Conservation (phyloP, 2,797 vertebrate genomes). For the Apodemus agrarius region DNA sequence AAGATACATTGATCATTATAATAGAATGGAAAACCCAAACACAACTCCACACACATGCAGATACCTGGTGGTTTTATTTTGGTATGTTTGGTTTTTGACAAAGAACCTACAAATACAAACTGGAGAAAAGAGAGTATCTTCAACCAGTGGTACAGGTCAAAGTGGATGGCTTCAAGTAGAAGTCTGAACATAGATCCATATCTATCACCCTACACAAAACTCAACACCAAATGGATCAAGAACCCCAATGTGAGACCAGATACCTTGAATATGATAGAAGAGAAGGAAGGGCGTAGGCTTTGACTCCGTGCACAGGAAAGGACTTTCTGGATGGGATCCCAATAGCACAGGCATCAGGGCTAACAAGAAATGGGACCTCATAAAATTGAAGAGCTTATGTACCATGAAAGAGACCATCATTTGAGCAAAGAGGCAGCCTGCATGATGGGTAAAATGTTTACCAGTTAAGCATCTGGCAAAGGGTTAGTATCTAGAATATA, state of each 20-base stretch:
- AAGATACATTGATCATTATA: neutral
- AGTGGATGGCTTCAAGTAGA: neutral
- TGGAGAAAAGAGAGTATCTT: neutral
- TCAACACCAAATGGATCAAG: neutral
- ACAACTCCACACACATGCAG: neutral
- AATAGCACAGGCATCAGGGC: neutral
- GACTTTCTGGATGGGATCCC: neutral
- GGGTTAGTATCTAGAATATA: neutral
- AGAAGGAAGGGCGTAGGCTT: neutral
- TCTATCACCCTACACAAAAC: neutral
- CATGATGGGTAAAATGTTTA: neutral
- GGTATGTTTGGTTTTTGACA: neutral
- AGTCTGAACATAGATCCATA: neutral
- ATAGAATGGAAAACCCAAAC: neutral
- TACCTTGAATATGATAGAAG: neutral
- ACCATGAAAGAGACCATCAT: neutral
- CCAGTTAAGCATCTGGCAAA: neutral
- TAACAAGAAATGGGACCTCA: neutral
- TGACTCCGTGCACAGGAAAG: neutral
- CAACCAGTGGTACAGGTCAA: neutral
- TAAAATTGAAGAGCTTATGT: neutral
- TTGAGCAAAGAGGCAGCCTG: neutral
- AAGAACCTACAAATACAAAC: neutral
- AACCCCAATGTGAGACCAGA: neutral
- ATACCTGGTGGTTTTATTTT: neutral